Evolutionary conservation across 1,140 invertebrate species (phyloP).

Genomic region (Trialeurodes vaporariorum): DNA sequence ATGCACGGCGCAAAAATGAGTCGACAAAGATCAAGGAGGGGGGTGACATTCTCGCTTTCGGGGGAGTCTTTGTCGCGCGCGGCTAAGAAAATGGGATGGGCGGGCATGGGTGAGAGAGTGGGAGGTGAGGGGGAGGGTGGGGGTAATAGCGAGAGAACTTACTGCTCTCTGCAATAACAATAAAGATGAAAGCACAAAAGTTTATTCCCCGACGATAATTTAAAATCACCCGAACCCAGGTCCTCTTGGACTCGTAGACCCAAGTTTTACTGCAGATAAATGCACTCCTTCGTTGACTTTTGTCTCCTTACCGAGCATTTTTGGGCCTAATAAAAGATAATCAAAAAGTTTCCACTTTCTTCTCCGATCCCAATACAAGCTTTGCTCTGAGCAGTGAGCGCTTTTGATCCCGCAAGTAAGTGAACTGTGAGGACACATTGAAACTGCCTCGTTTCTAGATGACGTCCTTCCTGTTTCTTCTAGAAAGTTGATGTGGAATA

Average conservation of each 20-base stretch:
- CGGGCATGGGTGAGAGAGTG: too few relatives aligned
- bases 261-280: neutral
- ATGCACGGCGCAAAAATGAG: neutral
- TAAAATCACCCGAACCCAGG: neutral
- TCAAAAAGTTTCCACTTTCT: slow-evolving; percentile 39
- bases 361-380: too few relatives aligned
- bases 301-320: neutral
- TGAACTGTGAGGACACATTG: too few relatives aligned
- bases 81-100: too few relatives aligned
- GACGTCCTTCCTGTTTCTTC: too few relatives aligned
- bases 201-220: neutral
- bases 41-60: too few relatives aligned
- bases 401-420: too few relatives aligned
- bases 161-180: neutral
- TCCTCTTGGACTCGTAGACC: too few relatives aligned
- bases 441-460: too few relatives aligned
- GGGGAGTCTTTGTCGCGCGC: too few relatives aligned
- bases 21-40: neutral
- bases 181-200: neutral
- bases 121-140: neutral
- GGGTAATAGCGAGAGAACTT: neutral
- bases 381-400: too few relatives aligned
- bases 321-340: neutral
- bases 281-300: neutral
- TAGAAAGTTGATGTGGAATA: too few relatives aligned